Evolutionary conservation across 2,113 vertebrate genomes (phyloP).

Genomic region (Poeciliopsis prolifica): DNA sequence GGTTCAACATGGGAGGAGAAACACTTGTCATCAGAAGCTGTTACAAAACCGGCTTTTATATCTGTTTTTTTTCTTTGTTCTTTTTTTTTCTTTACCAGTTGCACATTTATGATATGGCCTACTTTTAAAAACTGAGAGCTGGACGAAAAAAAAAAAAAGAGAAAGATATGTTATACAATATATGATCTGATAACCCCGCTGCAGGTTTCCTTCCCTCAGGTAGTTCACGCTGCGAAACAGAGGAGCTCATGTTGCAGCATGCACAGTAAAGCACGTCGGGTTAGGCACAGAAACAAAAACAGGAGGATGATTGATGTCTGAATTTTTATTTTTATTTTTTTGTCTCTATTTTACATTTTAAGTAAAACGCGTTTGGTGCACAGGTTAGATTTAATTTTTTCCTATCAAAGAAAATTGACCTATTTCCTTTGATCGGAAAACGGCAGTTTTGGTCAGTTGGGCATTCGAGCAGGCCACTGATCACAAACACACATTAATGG

Average conservation of each 20-base stretch:
- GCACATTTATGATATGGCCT: conserved; percentile 4
- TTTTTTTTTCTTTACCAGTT: neutral
- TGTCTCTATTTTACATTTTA: neutral
- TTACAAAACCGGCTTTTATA: too few species aligned
- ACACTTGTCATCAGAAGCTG: too few species aligned
- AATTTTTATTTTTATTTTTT: neutral
- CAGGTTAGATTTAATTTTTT: neutral
- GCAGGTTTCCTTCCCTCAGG: conserved; percentile 38
- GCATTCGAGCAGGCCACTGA: neutral
- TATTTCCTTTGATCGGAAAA: too few species aligned
- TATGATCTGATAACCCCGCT: conserved; percentile 62
- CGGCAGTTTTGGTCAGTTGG: neutral
- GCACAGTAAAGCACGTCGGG: conserved; percentile 40
- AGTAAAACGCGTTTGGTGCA: neutral
- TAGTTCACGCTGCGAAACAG: conserved; percentile 33
- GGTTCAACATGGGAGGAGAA: neutral
- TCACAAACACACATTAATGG: neutral
- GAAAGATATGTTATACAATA: conserved; percentile 42
- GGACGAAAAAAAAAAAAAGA: conserved; percentile 24
- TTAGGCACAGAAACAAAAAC: conserved; percentile 26
- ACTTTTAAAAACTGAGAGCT: conserved; percentile 30
- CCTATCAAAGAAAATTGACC: too few species aligned
- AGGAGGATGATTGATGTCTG: neutral
- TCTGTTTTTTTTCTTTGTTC: too few species aligned
- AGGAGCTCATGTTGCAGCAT: conserved; percentile 51